Conservation (phyloP, 2,888 invertebrate species). For the Euzophera pinguis region DNA sequence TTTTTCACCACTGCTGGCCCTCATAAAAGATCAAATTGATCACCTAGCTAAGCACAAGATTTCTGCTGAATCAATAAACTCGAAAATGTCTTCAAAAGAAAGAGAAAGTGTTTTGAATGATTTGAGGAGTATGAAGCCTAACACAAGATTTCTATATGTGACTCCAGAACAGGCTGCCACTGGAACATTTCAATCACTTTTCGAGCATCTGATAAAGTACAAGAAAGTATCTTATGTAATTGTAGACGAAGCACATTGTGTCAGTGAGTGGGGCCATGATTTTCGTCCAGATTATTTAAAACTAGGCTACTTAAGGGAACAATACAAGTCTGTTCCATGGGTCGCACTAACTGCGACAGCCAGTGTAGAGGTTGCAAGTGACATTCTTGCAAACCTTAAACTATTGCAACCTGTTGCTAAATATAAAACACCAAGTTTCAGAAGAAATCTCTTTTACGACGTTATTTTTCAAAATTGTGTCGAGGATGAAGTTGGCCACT, state of each 20-base stretch:
- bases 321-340: slow-evolving; percentile 86
- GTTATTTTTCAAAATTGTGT: slow-evolving; percentile 92
- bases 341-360: slow-evolving; percentile 98
- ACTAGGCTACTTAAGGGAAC: slow-evolving; percentile 82
- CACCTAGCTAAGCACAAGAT: slow-evolving; percentile 89
- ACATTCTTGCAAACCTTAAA: slow-evolving; percentile 88
- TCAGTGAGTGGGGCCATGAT: slow-evolving; percentile 99
- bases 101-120: slow-evolving; percentile 88
- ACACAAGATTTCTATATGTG: slow-evolving; percentile 92
- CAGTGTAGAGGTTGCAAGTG: slow-evolving; percentile 86
- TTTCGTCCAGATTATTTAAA: slow-evolving; percentile 97
- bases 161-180: slow-evolving; percentile 98
- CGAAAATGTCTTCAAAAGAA: slow-evolving; percentile 90
- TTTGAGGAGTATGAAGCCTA: slow-evolving; percentile 85
- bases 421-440: slow-evolving; percentile 93
- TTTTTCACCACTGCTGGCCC: slow-evolving; percentile 96
- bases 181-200: slow-evolving; percentile 83
- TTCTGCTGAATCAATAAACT: slow-evolving; percentile 93
- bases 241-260: slow-evolving; percentile 98
- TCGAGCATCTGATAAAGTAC: slow-evolving; percentile 84
- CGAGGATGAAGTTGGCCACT: slow-evolving; percentile 88
- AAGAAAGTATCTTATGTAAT: slow-evolving; percentile 93
- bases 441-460: slow-evolving; percentile 96
- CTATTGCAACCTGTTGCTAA: slow-evolving; percentile 83
- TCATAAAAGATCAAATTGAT: slow-evolving; percentile 98